Evolutionary conservation across 2,888 invertebrate genomes (phyloP).

Genomic region (Rhopalosiphum nymphaeae): DNA sequence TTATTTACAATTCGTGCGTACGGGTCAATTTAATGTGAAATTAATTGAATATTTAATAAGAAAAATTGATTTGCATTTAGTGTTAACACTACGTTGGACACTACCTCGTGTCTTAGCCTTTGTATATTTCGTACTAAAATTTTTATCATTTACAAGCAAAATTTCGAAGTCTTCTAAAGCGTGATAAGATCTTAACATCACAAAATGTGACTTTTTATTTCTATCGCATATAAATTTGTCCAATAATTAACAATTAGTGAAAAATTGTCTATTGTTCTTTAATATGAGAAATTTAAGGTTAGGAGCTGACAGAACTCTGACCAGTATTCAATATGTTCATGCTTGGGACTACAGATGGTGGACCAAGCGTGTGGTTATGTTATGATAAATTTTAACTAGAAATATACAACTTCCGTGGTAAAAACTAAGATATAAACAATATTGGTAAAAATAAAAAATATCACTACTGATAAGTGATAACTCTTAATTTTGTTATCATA

Average conservation of each 20-base stretch:
- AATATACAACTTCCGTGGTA: slow-evolving; percentile 27
- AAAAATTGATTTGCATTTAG: slow-evolving; percentile 18
- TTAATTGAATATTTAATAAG: slow-evolving; percentile 6
- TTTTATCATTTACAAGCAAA: slow-evolving; percentile 41
- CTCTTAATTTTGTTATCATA: background rate
- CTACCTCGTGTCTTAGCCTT: slow-evolving; percentile 62
- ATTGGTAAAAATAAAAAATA: too few species aligned
- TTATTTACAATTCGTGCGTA: slow-evolving; percentile 1
- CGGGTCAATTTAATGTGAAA: slow-evolving; percentile 21
- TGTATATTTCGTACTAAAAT: slow-evolving; percentile 23
- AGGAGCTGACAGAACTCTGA: background rate
- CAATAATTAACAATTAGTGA: slow-evolving; percentile 47
- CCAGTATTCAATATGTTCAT: background rate
- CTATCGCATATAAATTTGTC: slow-evolving; percentile 21
- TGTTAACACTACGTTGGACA: slow-evolving; percentile 37
- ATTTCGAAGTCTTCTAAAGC: background rate
- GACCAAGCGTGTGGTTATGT: slow-evolving; percentile 30
- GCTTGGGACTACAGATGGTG: background rate
- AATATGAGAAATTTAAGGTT: slow-evolving; percentile 40
- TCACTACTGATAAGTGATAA: background rate
- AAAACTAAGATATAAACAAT: background rate
- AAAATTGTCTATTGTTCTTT: slow-evolving; percentile 50
- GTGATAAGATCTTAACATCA: slow-evolving; percentile 40
- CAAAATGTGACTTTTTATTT: slow-evolving; percentile 32
- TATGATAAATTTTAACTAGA: background rate